Base-by-base conservation (phyloP, 1,140 invertebrate species). In the Drosophila pallidifrons region DNA sequence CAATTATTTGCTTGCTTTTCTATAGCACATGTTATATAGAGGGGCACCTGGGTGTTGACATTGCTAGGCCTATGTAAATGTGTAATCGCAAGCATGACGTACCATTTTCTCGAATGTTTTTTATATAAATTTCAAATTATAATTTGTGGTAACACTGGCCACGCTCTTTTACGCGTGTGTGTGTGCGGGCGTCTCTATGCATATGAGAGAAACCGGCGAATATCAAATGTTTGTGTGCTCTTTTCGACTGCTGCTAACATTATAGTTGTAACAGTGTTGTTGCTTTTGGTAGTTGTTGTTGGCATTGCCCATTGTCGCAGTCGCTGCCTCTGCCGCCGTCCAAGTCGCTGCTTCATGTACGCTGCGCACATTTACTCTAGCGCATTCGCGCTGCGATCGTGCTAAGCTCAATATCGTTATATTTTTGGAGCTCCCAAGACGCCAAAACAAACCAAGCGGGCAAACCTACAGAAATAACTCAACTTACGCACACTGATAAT, bases 351-450 rank as follows among this genome's bases (percentile, higher is more conserved):
- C 74, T 72, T 71, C 13, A 66, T 77, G 74, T 75, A 68, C 63
- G 77, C 61, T 81, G 68, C 71, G 46, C 55, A 71, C 65, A 66
- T 72, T 80, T 63, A 59, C 79, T 65, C 41, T 66, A 59, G 63
- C 77, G 78, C 85, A 88, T 87, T 88, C 81, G 73, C 70, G 70
- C 59, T 78, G 65, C 35, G 83, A 88, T 88, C 83, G 83, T 80
- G 85, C 75, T 72, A 63, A 71, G 77, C 83, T 83, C 25, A 75
- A 89, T 68, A 83, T 78, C 83, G 68, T 52, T 10, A 5, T 46
- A 51, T 57, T 63, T 75, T 57, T 66, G 60, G 70, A 65, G 75
- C 80, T 82, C 78, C 47, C 63, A 52, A 41, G 51, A 47, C 58
- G 61, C 47, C 54, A 49, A 15, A 47, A 60, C 61, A 38, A 38